Evolutionary conservation across 2,113 vertebrate genomes (phyloP).

Genomic region (Pipa parva): DNA sequence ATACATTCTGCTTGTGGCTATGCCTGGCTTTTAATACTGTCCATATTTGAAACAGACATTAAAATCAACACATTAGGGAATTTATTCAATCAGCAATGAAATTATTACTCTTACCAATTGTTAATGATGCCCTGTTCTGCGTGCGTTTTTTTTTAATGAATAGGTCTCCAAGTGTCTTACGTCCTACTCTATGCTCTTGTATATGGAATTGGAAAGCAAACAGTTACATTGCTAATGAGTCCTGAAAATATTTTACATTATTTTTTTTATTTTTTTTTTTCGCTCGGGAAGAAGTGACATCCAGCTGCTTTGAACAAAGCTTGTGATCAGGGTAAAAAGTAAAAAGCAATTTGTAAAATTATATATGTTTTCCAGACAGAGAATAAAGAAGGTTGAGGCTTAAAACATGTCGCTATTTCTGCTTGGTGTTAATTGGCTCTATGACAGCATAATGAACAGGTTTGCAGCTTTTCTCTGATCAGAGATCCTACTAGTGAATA

Average conservation of each 20-base stretch:
- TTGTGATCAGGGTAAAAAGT: slow-evolving; percentile 42
- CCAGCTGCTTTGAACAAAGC: slow-evolving; percentile 40
- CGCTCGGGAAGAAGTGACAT: slow-evolving; percentile 34
- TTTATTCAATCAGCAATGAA: slow-evolving; percentile 7
- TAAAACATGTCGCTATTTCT: slow-evolving; percentile 40
- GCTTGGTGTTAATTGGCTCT: slow-evolving; percentile 42
- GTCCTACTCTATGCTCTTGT: slow-evolving; percentile 15
- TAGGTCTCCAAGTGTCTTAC: slow-evolving; percentile 16
- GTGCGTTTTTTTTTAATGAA: slow-evolving; percentile 27
- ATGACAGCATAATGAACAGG: slow-evolving; percentile 41
- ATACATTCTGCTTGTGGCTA: neutral
- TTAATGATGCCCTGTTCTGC: slow-evolving; percentile 24
- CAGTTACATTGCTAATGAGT: slow-evolving; percentile 41
- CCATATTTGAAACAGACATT: slow-evolving; percentile 11
- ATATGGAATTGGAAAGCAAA: slow-evolving; percentile 19
- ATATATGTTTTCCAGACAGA: slow-evolving; percentile 40
- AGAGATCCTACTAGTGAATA: slow-evolving; percentile 19
- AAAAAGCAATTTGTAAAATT: slow-evolving; percentile 44
- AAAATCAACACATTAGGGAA: slow-evolving; percentile 10
- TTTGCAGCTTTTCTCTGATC: slow-evolving; percentile 29
- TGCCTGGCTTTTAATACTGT: neutral
- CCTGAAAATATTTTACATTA: slow-evolving; percentile 38
- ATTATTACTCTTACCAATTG: slow-evolving; percentile 19
- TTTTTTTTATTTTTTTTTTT: slow-evolving; percentile 8
- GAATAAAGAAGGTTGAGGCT: slow-evolving; percentile 32